A percentile compares a stretch with the other conserved stretches of the same genome.
phyloP scores from a whole-genome alignment of 1,140 invertebrate species.

The Drosophila nigrodunni region DNA sequence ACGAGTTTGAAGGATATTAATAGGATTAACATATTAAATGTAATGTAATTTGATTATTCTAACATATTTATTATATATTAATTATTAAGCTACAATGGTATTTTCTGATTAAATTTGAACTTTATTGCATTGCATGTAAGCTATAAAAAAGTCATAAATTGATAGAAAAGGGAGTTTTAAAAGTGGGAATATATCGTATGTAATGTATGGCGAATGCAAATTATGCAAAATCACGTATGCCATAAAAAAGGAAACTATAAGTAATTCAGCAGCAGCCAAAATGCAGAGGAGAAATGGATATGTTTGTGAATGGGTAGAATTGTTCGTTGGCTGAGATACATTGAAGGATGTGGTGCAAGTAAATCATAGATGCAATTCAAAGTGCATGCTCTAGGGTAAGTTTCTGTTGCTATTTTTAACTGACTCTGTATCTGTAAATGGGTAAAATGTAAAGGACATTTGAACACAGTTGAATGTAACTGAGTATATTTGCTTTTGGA shows the following conservation, averaged over 20 bases:
- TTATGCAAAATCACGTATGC: constrained; percentile 72
- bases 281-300: constrained; percentile 49
- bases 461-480: not conserved
- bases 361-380: constrained; percentile 30
- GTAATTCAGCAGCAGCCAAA: constrained; percentile 63
- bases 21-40: too few relatives aligned
- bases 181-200: not conserved
- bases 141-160: not conserved
- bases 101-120: constrained; percentile 10
- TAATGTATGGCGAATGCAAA: constrained; percentile 34
- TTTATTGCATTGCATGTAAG: not conserved
- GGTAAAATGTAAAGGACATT: constrained; percentile 9
- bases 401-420: not conserved
- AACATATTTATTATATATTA: constrained; percentile 44
- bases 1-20: too few relatives aligned
- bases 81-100: too few relatives aligned
- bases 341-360: constrained; percentile 7
- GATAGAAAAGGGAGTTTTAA: not conserved
- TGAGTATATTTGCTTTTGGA: constrained; percentile 24
- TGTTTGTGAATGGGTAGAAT: not conserved
- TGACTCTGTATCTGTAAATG: constrained; percentile 3
- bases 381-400: constrained; percentile 5
- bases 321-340: constrained; percentile 19
- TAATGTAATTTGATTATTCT: constrained; percentile 16
- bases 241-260: constrained; percentile 68